Evolutionary conservation across 2,888 invertebrate species (phyloP).

Genomic region (Harpalus rubripes): DNA sequence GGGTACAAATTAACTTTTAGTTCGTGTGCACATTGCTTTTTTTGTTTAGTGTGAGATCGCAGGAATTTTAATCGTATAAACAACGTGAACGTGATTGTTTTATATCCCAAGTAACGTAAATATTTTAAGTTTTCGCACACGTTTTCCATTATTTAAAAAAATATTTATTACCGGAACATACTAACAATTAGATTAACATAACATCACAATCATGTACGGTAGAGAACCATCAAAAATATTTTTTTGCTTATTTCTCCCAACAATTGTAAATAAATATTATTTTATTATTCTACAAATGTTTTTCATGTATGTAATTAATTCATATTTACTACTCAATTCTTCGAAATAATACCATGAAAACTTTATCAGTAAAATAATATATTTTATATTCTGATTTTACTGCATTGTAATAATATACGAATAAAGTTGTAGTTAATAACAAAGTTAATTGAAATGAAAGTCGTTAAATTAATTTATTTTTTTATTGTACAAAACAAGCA

Average conservation of each 20-base stretch:
- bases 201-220: too few relatives aligned
- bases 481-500: background rate
- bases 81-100: conserved; percentile 21
- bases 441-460: too few relatives aligned
- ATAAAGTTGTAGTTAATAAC: too few relatives aligned
- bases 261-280: too few relatives aligned
- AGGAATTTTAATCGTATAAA: conserved; percentile 12
- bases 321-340: background rate
- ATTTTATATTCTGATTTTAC: background rate
- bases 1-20: conserved; percentile 47
- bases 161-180: conserved; percentile 1
- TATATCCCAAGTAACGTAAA: background rate
- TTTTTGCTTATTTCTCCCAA: too few relatives aligned
- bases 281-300: too few relatives aligned
- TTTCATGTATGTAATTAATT: background rate
- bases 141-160: background rate
- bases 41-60: conserved; percentile 22
- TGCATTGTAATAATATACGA: background rate
- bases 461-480: too few relatives aligned
- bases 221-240: too few relatives aligned
- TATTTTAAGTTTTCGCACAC: background rate
- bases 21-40: conserved; percentile 15
- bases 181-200: too few relatives aligned
- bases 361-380: background rate
- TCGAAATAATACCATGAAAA: background rate